These are phyloP conservation scores for Centroberyx gerrardi DNA, from an alignment of 2,797 vertebrate genomes.

Conservation along the genomic window DNA sequence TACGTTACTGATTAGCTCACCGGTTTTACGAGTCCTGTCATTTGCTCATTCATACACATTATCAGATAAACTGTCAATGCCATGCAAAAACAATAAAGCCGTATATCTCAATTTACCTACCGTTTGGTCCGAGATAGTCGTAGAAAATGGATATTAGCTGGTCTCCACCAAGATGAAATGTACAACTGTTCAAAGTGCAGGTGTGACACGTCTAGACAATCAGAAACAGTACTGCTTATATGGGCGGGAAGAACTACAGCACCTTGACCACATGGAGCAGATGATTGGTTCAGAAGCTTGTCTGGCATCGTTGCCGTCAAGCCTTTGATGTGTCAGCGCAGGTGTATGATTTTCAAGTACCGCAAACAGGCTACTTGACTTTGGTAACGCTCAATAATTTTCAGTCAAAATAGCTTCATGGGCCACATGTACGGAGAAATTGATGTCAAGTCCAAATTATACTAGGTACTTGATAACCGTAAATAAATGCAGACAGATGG, in stretches of 20 bases:
- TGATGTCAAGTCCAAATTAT: too few species aligned
- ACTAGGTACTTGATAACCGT: too few species aligned
- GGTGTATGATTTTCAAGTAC: too few species aligned
- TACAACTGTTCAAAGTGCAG: neutral
- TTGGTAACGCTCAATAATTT: too few species aligned
- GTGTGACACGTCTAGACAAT: slow-evolving; percentile 24
- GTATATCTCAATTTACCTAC: neutral
- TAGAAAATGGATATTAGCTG: rapidly evolving
- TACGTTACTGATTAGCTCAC: too few species aligned
- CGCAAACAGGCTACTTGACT: too few species aligned
- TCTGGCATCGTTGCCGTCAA: neutral
- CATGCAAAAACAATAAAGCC: neutral
- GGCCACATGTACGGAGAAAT: too few species aligned
- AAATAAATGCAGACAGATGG: too few species aligned
- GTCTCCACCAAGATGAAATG: neutral
- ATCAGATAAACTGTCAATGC: neutral
- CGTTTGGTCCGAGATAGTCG: neutral
- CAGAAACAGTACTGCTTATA: neutral
- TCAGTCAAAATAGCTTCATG: too few species aligned
- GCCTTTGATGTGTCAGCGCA: too few species aligned
- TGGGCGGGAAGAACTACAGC: slow-evolving; percentile 16
- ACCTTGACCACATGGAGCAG: neutral
- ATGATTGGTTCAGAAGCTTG: slow-evolving; percentile 7
- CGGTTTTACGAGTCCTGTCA: too few species aligned
- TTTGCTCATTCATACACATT: too few species aligned